phyloP scores from a whole-genome alignment of 2,113 vertebrate genomes.

The Ia io region DNA sequence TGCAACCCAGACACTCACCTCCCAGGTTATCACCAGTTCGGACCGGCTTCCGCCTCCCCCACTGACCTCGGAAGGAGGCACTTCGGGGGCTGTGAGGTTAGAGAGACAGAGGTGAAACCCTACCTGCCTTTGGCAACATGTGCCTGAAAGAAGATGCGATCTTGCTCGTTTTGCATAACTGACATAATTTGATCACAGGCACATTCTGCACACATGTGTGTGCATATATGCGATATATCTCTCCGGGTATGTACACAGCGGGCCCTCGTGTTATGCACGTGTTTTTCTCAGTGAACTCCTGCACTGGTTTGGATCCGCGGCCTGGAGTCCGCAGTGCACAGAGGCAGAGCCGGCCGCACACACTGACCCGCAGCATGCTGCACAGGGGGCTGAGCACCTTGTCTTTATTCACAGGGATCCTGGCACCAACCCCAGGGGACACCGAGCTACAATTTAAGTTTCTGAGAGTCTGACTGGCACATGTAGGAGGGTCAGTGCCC shows the following conservation, averaged over 20 bases:
- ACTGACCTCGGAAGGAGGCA: slow-evolving; percentile 93
- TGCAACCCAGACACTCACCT: slow-evolving; percentile 88
- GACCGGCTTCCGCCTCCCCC: slow-evolving; percentile 97
- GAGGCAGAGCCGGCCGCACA: background rate
- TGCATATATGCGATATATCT: no score
- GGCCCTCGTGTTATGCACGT: background rate
- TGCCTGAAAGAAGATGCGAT: background rate
- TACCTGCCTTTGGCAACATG: background rate
- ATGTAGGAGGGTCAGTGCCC: background rate
- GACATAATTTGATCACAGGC: background rate
- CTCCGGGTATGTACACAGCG: fast-evolving
- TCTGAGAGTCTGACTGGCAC: background rate
- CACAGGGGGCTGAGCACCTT: background rate
- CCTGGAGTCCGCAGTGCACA: background rate
- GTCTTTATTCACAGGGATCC: background rate
- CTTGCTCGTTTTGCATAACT: fast-evolving
- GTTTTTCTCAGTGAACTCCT: background rate
- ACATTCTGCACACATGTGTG: fast-evolving
- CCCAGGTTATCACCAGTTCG: slow-evolving; percentile 98
- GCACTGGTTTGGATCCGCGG: background rate
- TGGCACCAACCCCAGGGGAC: background rate
- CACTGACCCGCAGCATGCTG: fast-evolving
- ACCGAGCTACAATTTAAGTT: fast-evolving
- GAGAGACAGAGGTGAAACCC: slow-evolving; percentile 14
- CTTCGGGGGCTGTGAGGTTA: slow-evolving; percentile 88